A percentile compares a stretch with the other conserved stretches of the same genome.
phyloP scores from a whole-genome alignment of 1,140 invertebrate genomes.

The Sitophilus oryzae region DNA sequence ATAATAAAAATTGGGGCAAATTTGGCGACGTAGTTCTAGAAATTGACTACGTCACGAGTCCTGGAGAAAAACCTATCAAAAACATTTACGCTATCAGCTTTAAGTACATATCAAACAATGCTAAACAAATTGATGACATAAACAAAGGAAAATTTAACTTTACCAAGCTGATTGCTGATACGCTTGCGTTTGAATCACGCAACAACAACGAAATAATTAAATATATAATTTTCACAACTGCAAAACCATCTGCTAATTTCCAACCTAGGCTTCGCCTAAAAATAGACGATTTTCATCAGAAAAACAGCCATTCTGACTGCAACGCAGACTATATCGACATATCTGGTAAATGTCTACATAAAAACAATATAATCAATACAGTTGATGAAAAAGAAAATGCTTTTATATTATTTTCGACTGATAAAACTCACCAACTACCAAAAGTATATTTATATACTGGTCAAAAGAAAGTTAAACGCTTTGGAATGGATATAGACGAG shows the following conservation, averaged over 20 bases:
- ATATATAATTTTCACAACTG: constrained; percentile 20
- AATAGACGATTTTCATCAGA: not conserved
- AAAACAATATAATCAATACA: constrained; percentile 3
- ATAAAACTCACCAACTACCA: not conserved
- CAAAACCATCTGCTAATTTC: not conserved
- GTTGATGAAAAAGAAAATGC: not conserved
- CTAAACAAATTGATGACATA: constrained; percentile 10
- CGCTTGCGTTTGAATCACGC: not conserved
- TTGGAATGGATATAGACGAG: not conserved
- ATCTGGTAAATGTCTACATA: not conserved
- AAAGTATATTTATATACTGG: constrained; percentile 4
- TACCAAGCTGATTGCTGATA: constrained; percentile 4
- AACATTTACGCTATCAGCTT: constrained; percentile 14
- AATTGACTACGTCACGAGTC: constrained; percentile 7
- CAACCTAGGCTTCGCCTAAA: not conserved
- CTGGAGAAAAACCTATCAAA: not conserved
- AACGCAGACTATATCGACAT: not conserved
- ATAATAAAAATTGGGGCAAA: constrained; percentile 18
- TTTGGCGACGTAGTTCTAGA: constrained; percentile 19
- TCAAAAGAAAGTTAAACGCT: not conserved
- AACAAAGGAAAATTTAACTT: constrained; percentile 12
- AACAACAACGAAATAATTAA: not conserved
- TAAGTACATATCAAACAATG: constrained; percentile 16
- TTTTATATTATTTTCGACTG: not conserved
- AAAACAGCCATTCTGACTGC: not conserved